These are phyloP conservation scores for Macrotrachela quadricornifera DNA, from an alignment of 1,140 invertebrate genomes.

Conservation along the genomic window DNA sequence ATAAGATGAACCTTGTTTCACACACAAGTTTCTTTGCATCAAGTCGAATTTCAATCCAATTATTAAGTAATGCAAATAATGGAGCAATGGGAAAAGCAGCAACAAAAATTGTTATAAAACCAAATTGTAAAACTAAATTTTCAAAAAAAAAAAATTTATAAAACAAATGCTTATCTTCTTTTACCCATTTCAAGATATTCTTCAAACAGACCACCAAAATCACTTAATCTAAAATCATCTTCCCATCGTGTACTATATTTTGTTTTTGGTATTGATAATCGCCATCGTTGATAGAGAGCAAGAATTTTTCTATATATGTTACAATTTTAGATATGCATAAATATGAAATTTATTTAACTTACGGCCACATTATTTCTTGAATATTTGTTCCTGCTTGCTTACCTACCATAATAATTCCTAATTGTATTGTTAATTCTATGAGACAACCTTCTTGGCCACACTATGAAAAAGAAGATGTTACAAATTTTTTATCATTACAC, in stretches of 20 bases:
- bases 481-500: not conserved
- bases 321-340: too few relatives aligned
- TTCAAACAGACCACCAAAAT: conserved; percentile 36
- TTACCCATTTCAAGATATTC: conserved; percentile 13
- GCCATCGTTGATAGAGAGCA: not conserved
- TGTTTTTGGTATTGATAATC: not conserved
- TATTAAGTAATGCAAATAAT: conserved; percentile 56
- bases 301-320: too few relatives aligned
- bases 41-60: conserved; percentile 55
- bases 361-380: conserved; percentile 34
- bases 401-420: conserved; percentile 7
- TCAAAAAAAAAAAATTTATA: not conserved
- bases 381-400: conserved; percentile 4
- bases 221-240: conserved; percentile 73
- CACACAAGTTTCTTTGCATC: conserved; percentile 62
- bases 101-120: conserved; percentile 8
- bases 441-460: conserved; percentile 8
- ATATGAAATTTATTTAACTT: conserved; percentile 1
- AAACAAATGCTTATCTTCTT: conserved; percentile 8
- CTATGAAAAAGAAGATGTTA: not conserved
- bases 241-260: conserved; percentile 44
- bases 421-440: conserved; percentile 5
- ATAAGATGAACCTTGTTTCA: conserved; percentile 70
- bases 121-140: conserved; percentile 5
- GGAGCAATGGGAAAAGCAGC: conserved; percentile 39